Conservation (phyloP, 1,140 invertebrate genomes). For the Dolichoris vasculosae region DNA sequence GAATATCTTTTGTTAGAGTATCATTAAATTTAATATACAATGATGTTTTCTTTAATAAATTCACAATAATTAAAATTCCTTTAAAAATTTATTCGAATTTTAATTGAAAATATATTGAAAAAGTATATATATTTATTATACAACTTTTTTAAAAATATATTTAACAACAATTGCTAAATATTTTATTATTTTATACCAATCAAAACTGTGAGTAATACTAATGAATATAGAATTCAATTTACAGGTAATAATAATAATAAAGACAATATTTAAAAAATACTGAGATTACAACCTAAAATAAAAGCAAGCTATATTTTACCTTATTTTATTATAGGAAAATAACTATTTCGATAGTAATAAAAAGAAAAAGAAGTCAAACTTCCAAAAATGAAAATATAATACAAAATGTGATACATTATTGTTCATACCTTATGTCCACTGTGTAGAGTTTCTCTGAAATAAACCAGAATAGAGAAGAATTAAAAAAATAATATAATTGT, state of each 20-base stretch:
- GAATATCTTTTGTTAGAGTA: background rate
- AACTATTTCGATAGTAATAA: conserved; percentile 43
- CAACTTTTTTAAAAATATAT: too few relatives aligned
- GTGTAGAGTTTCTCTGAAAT: conserved; percentile 73
- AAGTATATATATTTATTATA: too few relatives aligned
- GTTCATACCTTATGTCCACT: conserved; percentile 73
- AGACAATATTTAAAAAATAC: too few relatives aligned
- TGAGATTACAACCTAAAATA: too few relatives aligned
- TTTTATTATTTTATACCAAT: too few relatives aligned
- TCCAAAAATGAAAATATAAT: conserved; percentile 56
- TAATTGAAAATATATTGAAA: too few relatives aligned
- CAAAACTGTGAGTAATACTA: too few relatives aligned
- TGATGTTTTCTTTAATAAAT: background rate
- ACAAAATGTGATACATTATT: conserved; percentile 57
- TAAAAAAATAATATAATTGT: conserved; percentile 63
- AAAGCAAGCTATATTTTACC: too few relatives aligned
- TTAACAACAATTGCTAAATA: too few relatives aligned
- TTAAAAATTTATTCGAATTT: background rate
- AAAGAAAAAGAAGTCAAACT: conserved; percentile 42
- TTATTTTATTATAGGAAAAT: too few relatives aligned
- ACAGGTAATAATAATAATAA: too few relatives aligned
- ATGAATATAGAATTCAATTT: too few relatives aligned
- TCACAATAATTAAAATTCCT: background rate
- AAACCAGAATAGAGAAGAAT: conserved; percentile 72
- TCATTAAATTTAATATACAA: background rate